Conservation (phyloP, 2,113 vertebrate species). For the Leucopsar rothschildi region DNA sequence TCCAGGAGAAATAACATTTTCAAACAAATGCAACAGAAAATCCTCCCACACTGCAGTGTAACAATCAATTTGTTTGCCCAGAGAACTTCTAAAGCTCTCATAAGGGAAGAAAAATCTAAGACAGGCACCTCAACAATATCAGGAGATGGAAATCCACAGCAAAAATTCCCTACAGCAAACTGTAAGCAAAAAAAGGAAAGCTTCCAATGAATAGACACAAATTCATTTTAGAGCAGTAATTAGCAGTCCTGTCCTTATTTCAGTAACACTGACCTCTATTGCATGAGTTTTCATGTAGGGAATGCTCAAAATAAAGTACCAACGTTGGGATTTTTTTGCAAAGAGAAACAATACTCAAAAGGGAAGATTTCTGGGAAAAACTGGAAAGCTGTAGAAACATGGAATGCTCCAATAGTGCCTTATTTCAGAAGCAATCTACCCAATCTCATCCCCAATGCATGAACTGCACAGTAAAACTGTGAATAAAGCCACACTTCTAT, state of each 20-base stretch:
- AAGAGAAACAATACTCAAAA: neutral
- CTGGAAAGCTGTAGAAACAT: neutral
- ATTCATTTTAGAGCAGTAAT: neutral
- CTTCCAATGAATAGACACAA: neutral
- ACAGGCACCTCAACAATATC: neutral
- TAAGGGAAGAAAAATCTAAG: neutral
- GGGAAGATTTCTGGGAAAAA: neutral
- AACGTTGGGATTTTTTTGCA: neutral
- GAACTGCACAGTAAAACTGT: neutral
- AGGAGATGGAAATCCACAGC: neutral
- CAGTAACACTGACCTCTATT: neutral
- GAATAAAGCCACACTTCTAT: neutral
- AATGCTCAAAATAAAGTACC: neutral
- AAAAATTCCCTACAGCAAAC: neutral
- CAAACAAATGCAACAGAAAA: conserved; percentile 28
- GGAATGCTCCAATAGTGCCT: neutral
- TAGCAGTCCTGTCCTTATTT: neutral
- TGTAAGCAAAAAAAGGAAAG: neutral
- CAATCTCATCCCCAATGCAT: neutral
- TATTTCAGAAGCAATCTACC: neutral
- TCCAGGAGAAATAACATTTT: conserved; percentile 25
- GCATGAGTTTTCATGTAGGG: neutral
- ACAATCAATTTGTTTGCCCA: conserved; percentile 50
- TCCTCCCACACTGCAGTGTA: conserved; percentile 1
- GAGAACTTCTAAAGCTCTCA: conserved; percentile 36